Percentiles rank a stretch among this genome's conserved stretches.
These are phyloP conservation scores for Hypotaenidia okinawae DNA, from an alignment of 2,797 vertebrate species.

Conservation along the genomic window DNA sequence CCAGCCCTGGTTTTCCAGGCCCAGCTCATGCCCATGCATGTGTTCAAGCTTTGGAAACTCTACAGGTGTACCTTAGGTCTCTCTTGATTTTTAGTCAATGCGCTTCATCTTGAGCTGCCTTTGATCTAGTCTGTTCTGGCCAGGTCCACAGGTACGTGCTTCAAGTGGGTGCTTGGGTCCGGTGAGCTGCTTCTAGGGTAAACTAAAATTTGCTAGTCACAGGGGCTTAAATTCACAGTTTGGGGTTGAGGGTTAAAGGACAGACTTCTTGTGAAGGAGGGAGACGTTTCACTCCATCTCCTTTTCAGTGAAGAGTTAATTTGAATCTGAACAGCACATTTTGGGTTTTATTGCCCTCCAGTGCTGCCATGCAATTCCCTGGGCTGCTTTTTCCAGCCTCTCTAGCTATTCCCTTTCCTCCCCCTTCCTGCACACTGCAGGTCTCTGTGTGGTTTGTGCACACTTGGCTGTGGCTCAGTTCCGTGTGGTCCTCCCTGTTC, in stretches of 20 bases:
- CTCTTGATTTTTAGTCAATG: not conserved
- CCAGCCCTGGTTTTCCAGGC: not conserved
- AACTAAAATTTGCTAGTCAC: fast-evolving
- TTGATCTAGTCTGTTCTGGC: not conserved
- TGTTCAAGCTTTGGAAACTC: not conserved
- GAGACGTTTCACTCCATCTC: not conserved
- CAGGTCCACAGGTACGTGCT: not conserved
- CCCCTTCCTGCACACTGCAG: not conserved
- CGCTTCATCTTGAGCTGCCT: not conserved
- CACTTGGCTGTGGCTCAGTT: not conserved
- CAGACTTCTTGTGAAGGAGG: not conserved
- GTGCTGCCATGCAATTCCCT: not conserved
- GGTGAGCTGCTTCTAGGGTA: not conserved
- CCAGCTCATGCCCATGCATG: not conserved
- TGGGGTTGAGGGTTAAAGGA: not conserved
- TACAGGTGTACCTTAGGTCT: not conserved
- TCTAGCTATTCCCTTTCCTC: not conserved
- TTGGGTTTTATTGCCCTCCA: constrained; percentile 3
- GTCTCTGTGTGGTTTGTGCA: constrained; percentile 31
- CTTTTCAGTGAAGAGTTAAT: not conserved
- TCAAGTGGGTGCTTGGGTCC: not conserved
- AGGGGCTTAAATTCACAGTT: not conserved
- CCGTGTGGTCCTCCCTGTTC: not conserved
- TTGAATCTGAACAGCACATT: not conserved
- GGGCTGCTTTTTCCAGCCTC: not conserved